Evolutionary conservation across 2,888 invertebrate genomes (phyloP).

Genomic region (Polia nebulosa): DNA sequence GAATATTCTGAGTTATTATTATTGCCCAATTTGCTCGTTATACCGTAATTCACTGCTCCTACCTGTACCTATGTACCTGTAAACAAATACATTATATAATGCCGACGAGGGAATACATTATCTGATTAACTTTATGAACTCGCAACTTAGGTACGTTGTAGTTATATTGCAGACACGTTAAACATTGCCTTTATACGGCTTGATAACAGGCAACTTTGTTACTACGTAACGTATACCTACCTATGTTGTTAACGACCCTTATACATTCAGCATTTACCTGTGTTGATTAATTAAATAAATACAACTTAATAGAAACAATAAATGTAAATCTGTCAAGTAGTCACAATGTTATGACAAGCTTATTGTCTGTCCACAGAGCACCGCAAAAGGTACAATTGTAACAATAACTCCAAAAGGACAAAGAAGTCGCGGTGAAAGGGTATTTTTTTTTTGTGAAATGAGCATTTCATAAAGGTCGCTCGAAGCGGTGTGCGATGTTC

Average conservation of each 20-base stretch:
- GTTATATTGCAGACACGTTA: constrained; percentile 9
- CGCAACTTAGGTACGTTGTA: constrained; percentile 31
- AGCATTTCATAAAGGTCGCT: constrained; percentile 51
- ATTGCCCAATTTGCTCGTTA: constrained; percentile 11
- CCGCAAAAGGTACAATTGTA: constrained; percentile 38
- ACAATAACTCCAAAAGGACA: constrained; percentile 36
- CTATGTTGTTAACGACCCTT: background rate
- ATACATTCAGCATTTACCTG: background rate
- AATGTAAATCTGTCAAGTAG: constrained; percentile 15
- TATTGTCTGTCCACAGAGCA: constrained; percentile 28
- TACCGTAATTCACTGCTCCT: constrained; percentile 1
- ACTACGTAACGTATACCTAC: constrained; percentile 9
- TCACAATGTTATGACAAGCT: constrained; percentile 34
- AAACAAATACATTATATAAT: constrained; percentile 38
- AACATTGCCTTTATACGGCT: constrained; percentile 23
- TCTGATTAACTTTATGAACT: constrained; percentile 59
- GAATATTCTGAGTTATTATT: constrained; percentile 21
- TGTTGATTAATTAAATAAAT: background rate
- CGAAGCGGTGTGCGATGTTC: constrained; percentile 33
- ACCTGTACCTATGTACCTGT: constrained; percentile 6
- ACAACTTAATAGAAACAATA: background rate
- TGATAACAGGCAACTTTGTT: constrained; percentile 42
- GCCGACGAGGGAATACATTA: constrained; percentile 47
- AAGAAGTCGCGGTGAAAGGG: constrained; percentile 30
- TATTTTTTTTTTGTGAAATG: constrained; percentile 47